These are phyloP conservation scores for Crossaster papposus DNA, from an alignment of 53 echinoderm and acorn worm genomes.

Conservation along the genomic window DNA sequence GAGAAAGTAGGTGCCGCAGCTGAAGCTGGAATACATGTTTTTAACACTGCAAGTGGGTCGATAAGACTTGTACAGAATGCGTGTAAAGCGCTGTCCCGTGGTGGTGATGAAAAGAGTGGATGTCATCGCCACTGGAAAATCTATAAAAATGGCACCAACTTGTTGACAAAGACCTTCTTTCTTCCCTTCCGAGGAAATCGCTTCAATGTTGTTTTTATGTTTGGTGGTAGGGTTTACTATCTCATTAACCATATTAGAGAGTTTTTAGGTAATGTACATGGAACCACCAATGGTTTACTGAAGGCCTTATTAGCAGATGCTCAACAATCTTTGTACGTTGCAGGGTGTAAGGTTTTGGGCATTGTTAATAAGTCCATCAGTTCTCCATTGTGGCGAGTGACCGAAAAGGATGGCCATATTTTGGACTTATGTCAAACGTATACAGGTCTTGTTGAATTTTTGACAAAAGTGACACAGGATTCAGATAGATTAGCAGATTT, in stretches of 20 bases:
- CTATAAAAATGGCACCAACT: constrained; percentile 25
- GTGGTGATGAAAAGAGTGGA: constrained; percentile 65
- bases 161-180: constrained; percentile 34
- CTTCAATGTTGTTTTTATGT: constrained; percentile 63
- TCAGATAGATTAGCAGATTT: constrained; percentile 51
- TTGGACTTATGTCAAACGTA: constrained; percentile 56
- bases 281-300: constrained; percentile 58
- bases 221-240: constrained; percentile 55
- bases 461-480: constrained; percentile 41
- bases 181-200: constrained; percentile 47
- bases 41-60: constrained; percentile 57
- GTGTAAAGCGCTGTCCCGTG: constrained; percentile 52
- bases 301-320: constrained; percentile 59
- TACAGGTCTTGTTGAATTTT: constrained; percentile 60
- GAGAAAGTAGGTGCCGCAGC: constrained; percentile 51
- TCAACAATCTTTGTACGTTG: constrained; percentile 48
- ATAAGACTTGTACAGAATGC: constrained; percentile 60
- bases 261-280: constrained; percentile 59
- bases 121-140: constrained; percentile 50
- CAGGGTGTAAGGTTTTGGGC: constrained; percentile 66
- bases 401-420: constrained; percentile 66
- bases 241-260: constrained; percentile 56
- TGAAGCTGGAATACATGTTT: constrained; percentile 44
- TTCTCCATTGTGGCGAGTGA: constrained; percentile 65
- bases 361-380: constrained; percentile 60